Conservation (phyloP, 2,888 invertebrate species). For the Pterostichus niger region DNA sequence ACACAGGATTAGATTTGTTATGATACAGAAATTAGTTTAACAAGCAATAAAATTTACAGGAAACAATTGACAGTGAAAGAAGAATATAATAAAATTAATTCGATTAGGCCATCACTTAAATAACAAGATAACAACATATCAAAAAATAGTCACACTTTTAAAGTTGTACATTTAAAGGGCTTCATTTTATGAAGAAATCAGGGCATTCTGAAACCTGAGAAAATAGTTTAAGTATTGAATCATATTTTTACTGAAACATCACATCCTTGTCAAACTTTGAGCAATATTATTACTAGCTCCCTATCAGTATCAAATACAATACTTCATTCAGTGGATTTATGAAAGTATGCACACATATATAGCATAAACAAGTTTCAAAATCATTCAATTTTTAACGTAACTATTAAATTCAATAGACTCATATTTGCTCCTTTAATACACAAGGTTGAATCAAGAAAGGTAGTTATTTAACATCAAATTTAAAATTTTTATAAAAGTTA, state of each 20-base stretch:
- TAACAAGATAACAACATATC: slow-evolving; percentile 53
- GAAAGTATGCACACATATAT: slow-evolving; percentile 39
- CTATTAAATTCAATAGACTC: background rate
- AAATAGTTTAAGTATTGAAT: slow-evolving; percentile 5
- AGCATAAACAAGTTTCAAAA: slow-evolving; percentile 30
- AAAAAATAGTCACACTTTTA: slow-evolving; percentile 41
- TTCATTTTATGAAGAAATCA: slow-evolving; percentile 37
- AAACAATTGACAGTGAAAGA: slow-evolving; percentile 43
- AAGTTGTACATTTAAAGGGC: slow-evolving; percentile 21
- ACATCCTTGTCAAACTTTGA: slow-evolving; percentile 26
- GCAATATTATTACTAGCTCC: slow-evolving; percentile 50
- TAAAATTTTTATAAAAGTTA: slow-evolving; percentile 5
- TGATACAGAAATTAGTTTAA: slow-evolving; percentile 65
- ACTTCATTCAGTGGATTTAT: slow-evolving; percentile 27
- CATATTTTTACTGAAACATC: slow-evolving; percentile 6
- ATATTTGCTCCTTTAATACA: background rate
- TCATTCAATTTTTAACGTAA: background rate
- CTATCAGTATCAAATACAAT: slow-evolving; percentile 52
- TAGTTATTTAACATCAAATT: slow-evolving; percentile 12
- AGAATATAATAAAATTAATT: slow-evolving; percentile 25
- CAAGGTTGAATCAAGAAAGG: slow-evolving; percentile 3
- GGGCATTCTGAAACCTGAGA: slow-evolving; percentile 46
- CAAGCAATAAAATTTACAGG: slow-evolving; percentile 58
- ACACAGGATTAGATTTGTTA: slow-evolving; percentile 64
- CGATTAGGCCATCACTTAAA: slow-evolving; percentile 48